A percentile compares a stretch with the other conserved stretches of the same genome.
Conservation (phyloP, 2,797 vertebrate species). For the Sebastes cheni region DNA sequence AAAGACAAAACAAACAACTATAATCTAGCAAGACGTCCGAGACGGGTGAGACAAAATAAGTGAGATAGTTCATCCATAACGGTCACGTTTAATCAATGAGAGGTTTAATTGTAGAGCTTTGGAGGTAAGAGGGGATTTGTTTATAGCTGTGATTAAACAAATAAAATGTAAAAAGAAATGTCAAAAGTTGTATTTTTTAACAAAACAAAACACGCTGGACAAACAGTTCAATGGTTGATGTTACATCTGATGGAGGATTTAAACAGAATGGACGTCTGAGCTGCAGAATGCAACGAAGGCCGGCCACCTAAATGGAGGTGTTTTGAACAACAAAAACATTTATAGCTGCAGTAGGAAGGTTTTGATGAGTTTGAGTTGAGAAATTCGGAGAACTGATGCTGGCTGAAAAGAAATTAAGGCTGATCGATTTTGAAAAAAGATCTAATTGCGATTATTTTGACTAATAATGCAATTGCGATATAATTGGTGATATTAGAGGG, state of each 20-base stretch:
- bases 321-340: background rate
- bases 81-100: background rate
- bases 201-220: background rate
- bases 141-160: background rate
- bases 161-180: background rate
- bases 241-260: background rate
- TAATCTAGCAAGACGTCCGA: background rate
- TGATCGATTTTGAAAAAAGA: background rate
- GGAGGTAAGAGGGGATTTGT: background rate
- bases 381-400: background rate
- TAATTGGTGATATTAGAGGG: background rate
- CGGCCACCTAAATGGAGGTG: background rate
- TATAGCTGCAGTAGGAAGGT: background rate
- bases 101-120: background rate
- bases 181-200: background rate
- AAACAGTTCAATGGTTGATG: background rate
- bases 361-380: background rate
- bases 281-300: background rate
- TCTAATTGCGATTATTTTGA: background rate
- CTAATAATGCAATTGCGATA: background rate
- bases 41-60: background rate
- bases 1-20: background rate
- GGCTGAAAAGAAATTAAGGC: background rate
- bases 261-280: constrained; percentile 5
- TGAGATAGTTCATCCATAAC: background rate